Evolutionary conservation across 2,113 vertebrate species (phyloP).

Genomic region (Oryctolagus cuniculus): mOryCun1.1 NC_091434.1:31154001-31154500

Average conservation of each 20-base stretch:
- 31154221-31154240: neutral
- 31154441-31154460: neutral
- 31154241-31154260: neutral
- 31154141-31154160: neutral
- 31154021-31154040: neutral
- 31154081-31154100: neutral
- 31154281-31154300: neutral
- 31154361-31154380: neutral
- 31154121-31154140: neutral
- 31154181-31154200: neutral
- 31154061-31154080: neutral
- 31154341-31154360: neutral
- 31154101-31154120: neutral
- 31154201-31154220: neutral
- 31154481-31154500: neutral
- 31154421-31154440: too few relatives aligned
- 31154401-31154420: neutral
- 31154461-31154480: neutral
- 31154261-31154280: neutral
- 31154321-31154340: neutral
- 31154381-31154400: neutral
- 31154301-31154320: neutral
- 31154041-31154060: neutral
- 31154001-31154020: neutral
- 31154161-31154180: neutral